Percentiles rank a stretch among this genome's conserved stretches.
Evolutionary conservation across 2,797 vertebrate species (phyloP).

Genomic region (Danio aesculapii): DNA sequence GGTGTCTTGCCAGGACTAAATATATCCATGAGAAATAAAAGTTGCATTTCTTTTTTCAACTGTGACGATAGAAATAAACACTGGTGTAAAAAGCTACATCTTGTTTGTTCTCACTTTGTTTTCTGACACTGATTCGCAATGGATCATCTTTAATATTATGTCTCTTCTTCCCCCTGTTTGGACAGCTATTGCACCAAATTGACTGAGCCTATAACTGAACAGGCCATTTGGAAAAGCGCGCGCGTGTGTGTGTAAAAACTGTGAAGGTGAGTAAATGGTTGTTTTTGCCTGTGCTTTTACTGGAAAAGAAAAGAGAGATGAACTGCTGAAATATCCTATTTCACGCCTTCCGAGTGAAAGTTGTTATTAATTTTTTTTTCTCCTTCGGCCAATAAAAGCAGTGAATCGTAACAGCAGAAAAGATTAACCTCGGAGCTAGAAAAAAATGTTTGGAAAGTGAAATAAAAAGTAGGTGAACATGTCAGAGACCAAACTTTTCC

Average conservation of each 20-base stretch:
- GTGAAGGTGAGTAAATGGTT: constrained; percentile 64
- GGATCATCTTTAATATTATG: constrained; percentile 67
- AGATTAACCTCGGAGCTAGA: constrained; percentile 50
- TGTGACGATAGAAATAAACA: constrained; percentile 58
- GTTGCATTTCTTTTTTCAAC: constrained; percentile 56
- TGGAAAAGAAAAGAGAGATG: constrained; percentile 54
- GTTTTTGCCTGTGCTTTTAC: constrained; percentile 51
- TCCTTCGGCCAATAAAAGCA: constrained; percentile 41
- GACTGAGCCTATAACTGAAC: constrained; percentile 69
- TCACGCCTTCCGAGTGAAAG: constrained; percentile 48
- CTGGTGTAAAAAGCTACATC: constrained; percentile 56
- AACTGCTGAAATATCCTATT: constrained; percentile 55
- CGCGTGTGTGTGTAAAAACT: constrained; percentile 65
- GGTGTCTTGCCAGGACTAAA: constrained; percentile 67
- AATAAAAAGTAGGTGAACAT: constrained; percentile 62
- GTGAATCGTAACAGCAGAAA: constrained; percentile 49
- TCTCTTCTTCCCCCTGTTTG: constrained; percentile 60
- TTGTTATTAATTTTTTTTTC: constrained; percentile 28
- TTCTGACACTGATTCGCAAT: constrained; percentile 60
- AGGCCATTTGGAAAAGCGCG: constrained; percentile 67
- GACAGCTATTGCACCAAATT: constrained; percentile 66
- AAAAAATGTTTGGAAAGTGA: constrained; percentile 70
- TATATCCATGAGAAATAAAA: constrained; percentile 66
- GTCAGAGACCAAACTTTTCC: constrained; percentile 73
- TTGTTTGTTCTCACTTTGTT: constrained; percentile 58